Evolutionary conservation across 2,888 invertebrate genomes (phyloP).

Genomic region (Siphonodentalium dalli): DNA sequence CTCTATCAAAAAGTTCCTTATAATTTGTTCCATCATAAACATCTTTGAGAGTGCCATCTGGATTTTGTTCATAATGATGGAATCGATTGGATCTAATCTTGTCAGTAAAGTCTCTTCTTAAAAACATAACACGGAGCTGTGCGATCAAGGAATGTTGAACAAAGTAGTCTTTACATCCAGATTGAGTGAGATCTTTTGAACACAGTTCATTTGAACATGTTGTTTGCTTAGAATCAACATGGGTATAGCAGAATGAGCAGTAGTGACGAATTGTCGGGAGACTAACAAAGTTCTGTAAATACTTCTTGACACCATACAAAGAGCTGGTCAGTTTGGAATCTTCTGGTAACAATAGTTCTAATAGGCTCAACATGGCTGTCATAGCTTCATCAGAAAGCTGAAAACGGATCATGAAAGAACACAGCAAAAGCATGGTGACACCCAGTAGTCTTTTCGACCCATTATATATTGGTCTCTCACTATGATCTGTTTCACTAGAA

Average conservation of each 20-base stretch:
- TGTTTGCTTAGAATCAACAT: background rate
- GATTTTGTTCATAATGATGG: background rate
- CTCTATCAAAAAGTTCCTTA: background rate
- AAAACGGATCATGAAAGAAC: conserved; percentile 7
- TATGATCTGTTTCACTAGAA: too few relatives aligned
- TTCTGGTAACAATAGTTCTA: conserved; percentile 1
- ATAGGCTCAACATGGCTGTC: background rate
- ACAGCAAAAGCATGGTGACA: conserved; percentile 3
- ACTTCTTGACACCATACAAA: conserved; percentile 3
- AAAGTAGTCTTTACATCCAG: conserved; percentile 2
- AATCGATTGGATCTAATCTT: conserved; percentile 7
- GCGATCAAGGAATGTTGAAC: conserved; percentile 10
- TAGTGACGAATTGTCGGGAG: conserved; percentile 4
- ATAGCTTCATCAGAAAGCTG: conserved; percentile 3
- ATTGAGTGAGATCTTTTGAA: conserved; percentile 2
- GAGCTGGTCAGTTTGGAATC: conserved; percentile 1
- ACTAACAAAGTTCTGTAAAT: background rate
- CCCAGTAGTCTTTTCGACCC: background rate
- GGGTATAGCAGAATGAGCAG: conserved; percentile 7
- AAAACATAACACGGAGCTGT: conserved; percentile 5
- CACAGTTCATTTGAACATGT: conserved; percentile 2
- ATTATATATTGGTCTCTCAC: too few relatives aligned
- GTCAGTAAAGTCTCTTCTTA: background rate
- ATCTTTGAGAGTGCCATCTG: background rate
- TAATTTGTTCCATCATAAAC: conserved; percentile 9